phyloP scores from a whole-genome alignment of 2,797 vertebrate species.

The Intellagama lesueurii region DNA sequence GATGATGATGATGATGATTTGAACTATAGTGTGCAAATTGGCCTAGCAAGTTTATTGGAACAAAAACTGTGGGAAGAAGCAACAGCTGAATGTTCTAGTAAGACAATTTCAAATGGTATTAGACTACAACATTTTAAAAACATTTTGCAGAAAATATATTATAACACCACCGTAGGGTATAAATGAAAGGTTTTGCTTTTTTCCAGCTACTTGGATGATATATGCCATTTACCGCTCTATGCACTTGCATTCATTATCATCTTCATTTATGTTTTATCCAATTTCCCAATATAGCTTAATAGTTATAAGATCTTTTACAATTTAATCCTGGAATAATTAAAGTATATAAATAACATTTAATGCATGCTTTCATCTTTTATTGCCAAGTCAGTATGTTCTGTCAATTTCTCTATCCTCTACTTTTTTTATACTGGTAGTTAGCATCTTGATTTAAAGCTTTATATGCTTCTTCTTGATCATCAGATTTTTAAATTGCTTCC shows the following conservation, averaged over 20 bases:
- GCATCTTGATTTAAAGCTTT: conserved; percentile 47
- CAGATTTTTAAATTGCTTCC: conserved; percentile 19
- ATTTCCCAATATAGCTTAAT: conserved; percentile 56
- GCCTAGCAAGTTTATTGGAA: not conserved
- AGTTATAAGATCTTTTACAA: conserved; percentile 50
- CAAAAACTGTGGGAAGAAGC: not conserved
- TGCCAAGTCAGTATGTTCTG: conserved; percentile 40
- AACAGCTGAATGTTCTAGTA: conserved; percentile 13
- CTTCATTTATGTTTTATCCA: conserved; percentile 57
- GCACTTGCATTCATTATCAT: conserved; percentile 48
- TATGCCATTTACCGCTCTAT: conserved; percentile 27
- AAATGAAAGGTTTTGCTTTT: conserved; percentile 27
- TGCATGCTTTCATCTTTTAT: conserved; percentile 45
- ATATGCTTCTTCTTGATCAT: conserved; percentile 45
- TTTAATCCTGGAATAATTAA: conserved; percentile 59
- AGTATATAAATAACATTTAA: conserved; percentile 50
- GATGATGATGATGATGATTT: not conserved
- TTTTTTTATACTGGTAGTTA: conserved; percentile 21
- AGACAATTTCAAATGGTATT: not conserved
- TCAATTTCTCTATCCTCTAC: not conserved
- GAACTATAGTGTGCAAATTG: not conserved
- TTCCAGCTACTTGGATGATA: conserved; percentile 25
- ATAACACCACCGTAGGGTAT: conserved; percentile 21
- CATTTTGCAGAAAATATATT: conserved; percentile 5
- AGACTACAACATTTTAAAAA: not conserved